Conservation (phyloP, 2,797 vertebrate genomes). For the Danio jaintianensis region DNA sequence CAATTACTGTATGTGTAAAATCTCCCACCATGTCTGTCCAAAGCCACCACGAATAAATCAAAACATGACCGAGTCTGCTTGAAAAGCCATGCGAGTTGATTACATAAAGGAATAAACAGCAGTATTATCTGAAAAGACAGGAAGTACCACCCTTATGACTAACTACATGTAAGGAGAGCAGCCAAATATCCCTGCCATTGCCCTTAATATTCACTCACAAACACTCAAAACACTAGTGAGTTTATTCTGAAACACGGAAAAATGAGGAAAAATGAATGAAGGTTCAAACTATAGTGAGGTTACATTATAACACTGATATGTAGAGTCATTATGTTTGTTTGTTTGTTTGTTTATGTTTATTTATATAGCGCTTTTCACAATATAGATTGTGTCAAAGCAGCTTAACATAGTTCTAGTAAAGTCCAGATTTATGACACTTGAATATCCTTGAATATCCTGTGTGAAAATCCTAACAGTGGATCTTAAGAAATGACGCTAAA, state of each 20-base stretch:
- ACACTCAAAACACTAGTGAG: slow-evolving; percentile 17
- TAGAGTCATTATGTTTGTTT: no score
- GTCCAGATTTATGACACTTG: no score
- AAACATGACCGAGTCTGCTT: slow-evolving; percentile 12
- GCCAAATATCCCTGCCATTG: slow-evolving; percentile 49
- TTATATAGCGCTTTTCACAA: no score
- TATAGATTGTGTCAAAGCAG: no score
- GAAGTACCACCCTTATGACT: slow-evolving; percentile 59
- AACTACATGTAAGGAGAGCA: slow-evolving; percentile 47
- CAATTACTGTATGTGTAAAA: not conserved
- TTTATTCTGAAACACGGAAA: not conserved
- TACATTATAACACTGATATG: not conserved
- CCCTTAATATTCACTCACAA: slow-evolving; percentile 49
- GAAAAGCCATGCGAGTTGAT: slow-evolving; percentile 15
- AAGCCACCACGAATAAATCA: slow-evolving; percentile 19
- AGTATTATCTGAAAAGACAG: slow-evolving; percentile 48
- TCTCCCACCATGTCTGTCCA: not conserved
- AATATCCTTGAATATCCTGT: not conserved
- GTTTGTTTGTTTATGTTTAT: no score
- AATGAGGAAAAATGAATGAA: not conserved
- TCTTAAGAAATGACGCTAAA: not conserved
- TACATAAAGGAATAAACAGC: slow-evolving; percentile 45
- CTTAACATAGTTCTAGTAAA: no score
- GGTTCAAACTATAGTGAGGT: not conserved
- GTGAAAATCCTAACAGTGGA: not conserved